A percentile compares a stretch with the other conserved stretches of the same genome.
Conservation (phyloP, 2,113 vertebrate species). For the Seriola rivoliana region DNA sequence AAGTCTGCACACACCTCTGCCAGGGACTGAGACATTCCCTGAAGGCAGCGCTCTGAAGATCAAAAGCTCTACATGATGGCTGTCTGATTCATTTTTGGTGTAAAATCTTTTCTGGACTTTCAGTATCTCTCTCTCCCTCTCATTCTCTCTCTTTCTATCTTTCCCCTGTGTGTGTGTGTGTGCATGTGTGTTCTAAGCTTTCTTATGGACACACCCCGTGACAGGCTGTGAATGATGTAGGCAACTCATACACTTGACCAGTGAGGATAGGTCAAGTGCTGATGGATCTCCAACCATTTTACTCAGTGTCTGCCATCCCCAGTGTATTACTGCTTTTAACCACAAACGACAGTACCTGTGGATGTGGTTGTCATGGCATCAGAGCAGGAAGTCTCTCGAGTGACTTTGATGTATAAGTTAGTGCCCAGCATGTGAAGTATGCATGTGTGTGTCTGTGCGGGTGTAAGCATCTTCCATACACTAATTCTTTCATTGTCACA, state of each 20-base stretch:
- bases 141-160: neutral
- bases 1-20: conserved; percentile 44
- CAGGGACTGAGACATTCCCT: conserved; percentile 41
- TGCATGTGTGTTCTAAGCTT: conserved; percentile 5
- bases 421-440: conserved; percentile 5
- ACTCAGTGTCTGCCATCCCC: neutral
- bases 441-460: neutral
- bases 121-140: neutral
- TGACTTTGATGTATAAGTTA: conserved; percentile 54
- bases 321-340: conserved; percentile 23
- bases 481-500: neutral
- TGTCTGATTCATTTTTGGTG: conserved; percentile 46
- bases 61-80: conserved; percentile 59
- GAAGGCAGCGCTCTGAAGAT: conserved; percentile 49
- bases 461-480: neutral
- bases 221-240: conserved; percentile 2
- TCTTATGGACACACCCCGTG: neutral
- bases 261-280: conserved; percentile 1
- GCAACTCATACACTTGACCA: neutral
- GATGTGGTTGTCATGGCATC: conserved; percentile 66
- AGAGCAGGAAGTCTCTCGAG: conserved; percentile 21
- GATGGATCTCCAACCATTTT: conserved; percentile 24
- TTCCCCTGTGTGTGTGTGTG: neutral
- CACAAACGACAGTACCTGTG: conserved; percentile 35
- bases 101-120: conserved; percentile 49